Conservation (phyloP, 2,888 invertebrate genomes). For the Malthinus seriepunctatus region DNA sequence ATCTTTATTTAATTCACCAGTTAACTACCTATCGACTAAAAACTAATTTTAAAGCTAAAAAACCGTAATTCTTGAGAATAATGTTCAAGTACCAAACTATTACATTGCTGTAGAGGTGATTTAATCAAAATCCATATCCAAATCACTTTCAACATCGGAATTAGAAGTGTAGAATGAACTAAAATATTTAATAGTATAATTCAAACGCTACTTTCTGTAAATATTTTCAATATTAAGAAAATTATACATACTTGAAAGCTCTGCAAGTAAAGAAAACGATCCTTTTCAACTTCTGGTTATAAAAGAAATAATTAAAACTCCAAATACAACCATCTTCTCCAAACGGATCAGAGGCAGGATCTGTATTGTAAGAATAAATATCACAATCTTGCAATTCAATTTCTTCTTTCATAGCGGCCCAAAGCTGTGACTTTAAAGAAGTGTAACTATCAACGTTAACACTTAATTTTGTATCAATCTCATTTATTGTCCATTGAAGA, state of each 20-base stretch:
- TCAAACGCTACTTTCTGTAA: too few relatives aligned
- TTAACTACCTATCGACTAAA: too few relatives aligned
- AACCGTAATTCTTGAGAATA: too few relatives aligned
- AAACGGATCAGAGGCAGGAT: conserved; percentile 95
- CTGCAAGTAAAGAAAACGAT: conserved; percentile 98
- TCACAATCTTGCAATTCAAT: conserved; percentile 89
- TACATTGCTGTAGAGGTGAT: too few relatives aligned
- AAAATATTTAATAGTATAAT: too few relatives aligned
- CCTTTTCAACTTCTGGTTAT: conserved; percentile 94
- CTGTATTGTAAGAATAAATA: conserved; percentile 98
- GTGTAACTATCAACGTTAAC: conserved; percentile 87
- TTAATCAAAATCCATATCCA: conserved; percentile 69
- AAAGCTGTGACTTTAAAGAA: conserved; percentile 78
- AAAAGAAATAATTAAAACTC: conserved; percentile 99
- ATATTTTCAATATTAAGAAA: too few relatives aligned
- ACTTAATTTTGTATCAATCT: conserved; percentile 88
- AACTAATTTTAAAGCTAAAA: too few relatives aligned
- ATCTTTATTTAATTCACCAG: too few relatives aligned
- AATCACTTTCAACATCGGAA: conserved; percentile 76
- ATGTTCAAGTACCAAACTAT: too few relatives aligned
- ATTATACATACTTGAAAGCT: conserved; percentile 78
- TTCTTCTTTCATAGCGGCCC: conserved; percentile 93
- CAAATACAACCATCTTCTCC: conserved; percentile 98
- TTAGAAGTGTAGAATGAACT: conserved; percentile 81
- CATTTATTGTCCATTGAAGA: conserved; percentile 86